Conservation (phyloP, 2,888 invertebrate species). For the Orgyia antiqua region DNA sequence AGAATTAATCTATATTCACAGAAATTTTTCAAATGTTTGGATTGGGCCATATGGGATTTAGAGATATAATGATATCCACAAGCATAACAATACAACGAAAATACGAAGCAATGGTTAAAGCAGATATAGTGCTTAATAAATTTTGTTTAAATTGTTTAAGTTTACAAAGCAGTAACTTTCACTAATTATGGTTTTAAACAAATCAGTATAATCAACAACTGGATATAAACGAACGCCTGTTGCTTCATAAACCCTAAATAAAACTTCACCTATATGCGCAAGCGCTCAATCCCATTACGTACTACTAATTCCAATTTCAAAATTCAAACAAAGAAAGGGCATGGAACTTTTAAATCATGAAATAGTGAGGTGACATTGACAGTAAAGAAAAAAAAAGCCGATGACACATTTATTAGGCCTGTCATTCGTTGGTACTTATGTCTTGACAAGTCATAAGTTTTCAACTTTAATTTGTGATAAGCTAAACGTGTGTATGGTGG, state of each 20-base stretch:
- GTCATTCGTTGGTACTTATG: conserved; percentile 57
- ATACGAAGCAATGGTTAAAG: too few relatives aligned
- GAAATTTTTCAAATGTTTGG: too few relatives aligned
- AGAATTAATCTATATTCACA: too few relatives aligned
- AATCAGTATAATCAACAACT: too few relatives aligned
- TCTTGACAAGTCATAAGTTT: conserved; percentile 68
- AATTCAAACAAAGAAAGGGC: conserved; percentile 72
- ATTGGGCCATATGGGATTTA: too few relatives aligned
- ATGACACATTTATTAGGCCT: conserved; percentile 73
- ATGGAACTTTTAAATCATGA: conserved; percentile 70
- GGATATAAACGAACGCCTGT: too few relatives aligned
- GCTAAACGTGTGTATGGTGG: conserved; percentile 53
- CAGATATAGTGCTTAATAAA: too few relatives aligned
- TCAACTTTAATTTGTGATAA: conserved; percentile 72
- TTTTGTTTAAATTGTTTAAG: too few relatives aligned
- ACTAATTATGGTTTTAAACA: too few relatives aligned
- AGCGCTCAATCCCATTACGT: conserved; percentile 33
- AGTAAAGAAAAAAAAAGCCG: conserved; percentile 42
- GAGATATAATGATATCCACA: too few relatives aligned
- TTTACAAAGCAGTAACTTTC: too few relatives aligned
- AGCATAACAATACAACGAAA: too few relatives aligned
- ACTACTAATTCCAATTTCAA: conserved; percentile 40
- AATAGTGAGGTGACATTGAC: conserved; percentile 66
- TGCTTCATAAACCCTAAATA: conserved; percentile 28
- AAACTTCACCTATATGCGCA: conserved; percentile 18